Evolutionary conservation across 2,888 invertebrate species (phyloP).

Genomic region (Stictocephala bisonia): DNA sequence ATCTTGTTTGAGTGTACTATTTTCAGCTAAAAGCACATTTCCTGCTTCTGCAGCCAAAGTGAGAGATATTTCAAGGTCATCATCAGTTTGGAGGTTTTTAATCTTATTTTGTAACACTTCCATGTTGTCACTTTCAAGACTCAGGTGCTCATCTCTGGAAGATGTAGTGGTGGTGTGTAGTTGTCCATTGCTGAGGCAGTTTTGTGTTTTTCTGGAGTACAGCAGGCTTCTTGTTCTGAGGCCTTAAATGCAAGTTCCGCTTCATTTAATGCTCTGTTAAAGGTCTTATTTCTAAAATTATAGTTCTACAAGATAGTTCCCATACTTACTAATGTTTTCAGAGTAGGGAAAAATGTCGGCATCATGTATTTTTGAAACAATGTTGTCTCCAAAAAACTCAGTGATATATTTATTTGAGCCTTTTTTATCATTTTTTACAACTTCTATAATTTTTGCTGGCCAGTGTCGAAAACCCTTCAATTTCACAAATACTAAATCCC

Average conservation of each 20-base stretch:
- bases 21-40: too few relatives aligned
- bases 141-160: background rate
- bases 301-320: background rate
- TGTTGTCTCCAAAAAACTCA: too few relatives aligned
- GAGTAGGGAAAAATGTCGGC: too few relatives aligned
- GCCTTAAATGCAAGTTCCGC: background rate
- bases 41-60: too few relatives aligned
- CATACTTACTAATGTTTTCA: background rate
- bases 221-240: background rate
- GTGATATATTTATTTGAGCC: too few relatives aligned
- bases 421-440: too few relatives aligned
- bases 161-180: background rate
- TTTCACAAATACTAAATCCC: too few relatives aligned
- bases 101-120: background rate
- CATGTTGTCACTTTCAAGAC: background rate
- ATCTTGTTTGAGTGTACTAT: too few relatives aligned
- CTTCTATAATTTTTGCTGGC: too few relatives aligned
- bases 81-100: constrained; percentile 44
- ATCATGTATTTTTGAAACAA: too few relatives aligned
- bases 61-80: too few relatives aligned
- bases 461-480: too few relatives aligned
- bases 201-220: background rate
- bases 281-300: background rate
- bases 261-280: constrained; percentile 6
- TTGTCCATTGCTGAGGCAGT: background rate